A percentile compares a stretch with the other conserved stretches of the same genome.
phyloP scores from a whole-genome alignment of 2,113 vertebrate species.

The Ellobius talpinus region DNA sequence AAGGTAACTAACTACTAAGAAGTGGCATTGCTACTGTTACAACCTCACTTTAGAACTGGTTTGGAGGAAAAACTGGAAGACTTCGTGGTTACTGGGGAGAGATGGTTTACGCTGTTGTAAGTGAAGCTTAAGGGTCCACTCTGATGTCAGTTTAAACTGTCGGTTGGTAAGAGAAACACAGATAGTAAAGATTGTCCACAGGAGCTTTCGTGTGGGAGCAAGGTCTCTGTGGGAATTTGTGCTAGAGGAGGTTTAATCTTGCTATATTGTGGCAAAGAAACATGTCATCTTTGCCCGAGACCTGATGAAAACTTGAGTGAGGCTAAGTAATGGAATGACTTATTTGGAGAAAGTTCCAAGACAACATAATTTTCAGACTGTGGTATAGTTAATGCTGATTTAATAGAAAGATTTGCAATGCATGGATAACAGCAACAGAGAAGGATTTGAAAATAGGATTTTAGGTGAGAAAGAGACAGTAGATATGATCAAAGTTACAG shows the following conservation, averaged over 20 bases:
- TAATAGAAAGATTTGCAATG: neutral
- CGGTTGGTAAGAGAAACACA: neutral
- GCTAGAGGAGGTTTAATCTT: neutral
- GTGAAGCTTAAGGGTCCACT: neutral
- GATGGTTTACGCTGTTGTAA: neutral
- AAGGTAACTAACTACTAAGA: neutral
- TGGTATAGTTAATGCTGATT: neutral
- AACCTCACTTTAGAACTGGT: neutral
- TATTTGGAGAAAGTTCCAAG: neutral
- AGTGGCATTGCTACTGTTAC: neutral
- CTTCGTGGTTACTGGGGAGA: neutral
- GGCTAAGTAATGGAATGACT: neutral
- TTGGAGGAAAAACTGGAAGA: neutral
- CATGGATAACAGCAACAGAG: neutral
- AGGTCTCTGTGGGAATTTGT: neutral
- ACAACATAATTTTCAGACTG: neutral
- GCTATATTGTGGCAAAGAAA: neutral
- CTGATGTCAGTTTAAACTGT: neutral
- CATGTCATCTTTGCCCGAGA: neutral
- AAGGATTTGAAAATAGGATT: neutral
- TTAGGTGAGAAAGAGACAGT: neutral
- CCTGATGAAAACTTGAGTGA: neutral
- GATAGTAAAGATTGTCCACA: neutral
- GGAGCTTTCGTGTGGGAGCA: neutral
- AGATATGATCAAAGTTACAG: neutral